phyloP scores from a whole-genome alignment of 2,113 vertebrate species.

The Dermatemys mawii region DNA sequence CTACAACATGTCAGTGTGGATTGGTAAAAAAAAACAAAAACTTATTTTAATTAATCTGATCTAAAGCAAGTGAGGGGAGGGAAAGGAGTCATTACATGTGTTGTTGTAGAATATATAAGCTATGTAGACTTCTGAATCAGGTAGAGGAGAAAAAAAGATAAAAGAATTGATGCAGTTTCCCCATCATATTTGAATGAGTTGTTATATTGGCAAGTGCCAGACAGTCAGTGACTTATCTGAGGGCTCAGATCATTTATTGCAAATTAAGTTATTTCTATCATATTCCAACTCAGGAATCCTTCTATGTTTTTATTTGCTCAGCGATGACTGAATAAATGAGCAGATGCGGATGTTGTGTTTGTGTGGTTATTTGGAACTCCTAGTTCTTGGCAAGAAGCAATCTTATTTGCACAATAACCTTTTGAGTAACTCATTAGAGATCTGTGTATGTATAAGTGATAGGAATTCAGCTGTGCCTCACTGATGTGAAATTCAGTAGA shows the following conservation, averaged over 20 bases:
- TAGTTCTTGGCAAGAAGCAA: not conserved
- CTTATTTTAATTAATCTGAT: slow-evolving; percentile 20
- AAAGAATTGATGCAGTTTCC: slow-evolving; percentile 22
- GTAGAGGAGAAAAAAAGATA: not conserved
- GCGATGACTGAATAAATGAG: not conserved
- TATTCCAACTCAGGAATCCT: slow-evolving; percentile 29
- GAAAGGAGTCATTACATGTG: slow-evolving; percentile 30
- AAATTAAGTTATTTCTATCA: slow-evolving; percentile 25
- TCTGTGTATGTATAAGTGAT: not conserved
- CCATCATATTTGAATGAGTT: slow-evolving; percentile 20
- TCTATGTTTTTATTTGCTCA: not conserved
- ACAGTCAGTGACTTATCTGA: slow-evolving; percentile 45
- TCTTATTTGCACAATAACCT: not conserved
- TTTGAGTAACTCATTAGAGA: not conserved
- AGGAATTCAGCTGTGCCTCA: not conserved
- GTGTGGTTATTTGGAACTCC: not conserved
- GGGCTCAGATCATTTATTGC: slow-evolving; percentile 33
- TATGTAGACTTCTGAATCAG: slow-evolving; percentile 19
- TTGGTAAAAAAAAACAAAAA: slow-evolving; percentile 24
- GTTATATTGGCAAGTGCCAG: slow-evolving; percentile 42
- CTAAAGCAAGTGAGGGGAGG: slow-evolving; percentile 10
- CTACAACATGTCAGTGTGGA: slow-evolving; percentile 61
- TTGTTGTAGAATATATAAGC: slow-evolving; percentile 55
- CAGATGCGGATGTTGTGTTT: not conserved
- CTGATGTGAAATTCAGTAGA: not conserved